Evolutionary conservation across 2,113 vertebrate genomes (phyloP), one percentile per base, ranked within the genome.

Genomic region (Sylvilagus bachmani): DNA sequence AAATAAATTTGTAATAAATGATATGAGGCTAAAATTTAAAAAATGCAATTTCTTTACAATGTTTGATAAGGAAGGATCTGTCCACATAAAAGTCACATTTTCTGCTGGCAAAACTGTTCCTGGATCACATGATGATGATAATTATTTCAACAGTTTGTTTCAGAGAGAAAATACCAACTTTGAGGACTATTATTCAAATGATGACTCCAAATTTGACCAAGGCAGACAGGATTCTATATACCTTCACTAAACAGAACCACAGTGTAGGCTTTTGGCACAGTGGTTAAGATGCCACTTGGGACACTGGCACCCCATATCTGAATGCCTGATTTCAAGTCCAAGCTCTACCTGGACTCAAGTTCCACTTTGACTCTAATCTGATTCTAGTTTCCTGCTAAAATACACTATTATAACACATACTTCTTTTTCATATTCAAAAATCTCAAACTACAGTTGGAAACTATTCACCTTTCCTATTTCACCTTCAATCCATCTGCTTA

Each of bases 101-200:
- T 92, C 36, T 67, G 83, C 27, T 64, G 53, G 44, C n/a, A 78
- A 94, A 81, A 95, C 10, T 89, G 21, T 70, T 70, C 53, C 53
- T 84, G 38, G 9, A 36, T 77, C 69, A n/a, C 29, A 74, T 27
- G 7, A 84, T 10, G 19, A 77, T 92, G 83, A 83, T 88, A 83
- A 87, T 44, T 70, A 70, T 31, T 11, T 78, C 13, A 78, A 66
- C 1, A 67, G 14, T 55, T 27, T 90, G 22, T 44, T 82, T 82
- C 51, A 93, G 17, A 86, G 81, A 95, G 36, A 75, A 81, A 95
- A 80, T 24, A 85, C 7, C 27, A 86, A 29, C 14, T 73, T 5
- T n/a, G n/a, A 93, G 62, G 75, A 81, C 7, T 51, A 86, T 61
- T 24, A 82, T 69, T 95, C 49, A 80, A 86, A 74, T 90, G 49